These are phyloP conservation scores for Leptocoma aspasia DNA, from an alignment of 2,113 vertebrate species.

Conservation along the genomic window DNA sequence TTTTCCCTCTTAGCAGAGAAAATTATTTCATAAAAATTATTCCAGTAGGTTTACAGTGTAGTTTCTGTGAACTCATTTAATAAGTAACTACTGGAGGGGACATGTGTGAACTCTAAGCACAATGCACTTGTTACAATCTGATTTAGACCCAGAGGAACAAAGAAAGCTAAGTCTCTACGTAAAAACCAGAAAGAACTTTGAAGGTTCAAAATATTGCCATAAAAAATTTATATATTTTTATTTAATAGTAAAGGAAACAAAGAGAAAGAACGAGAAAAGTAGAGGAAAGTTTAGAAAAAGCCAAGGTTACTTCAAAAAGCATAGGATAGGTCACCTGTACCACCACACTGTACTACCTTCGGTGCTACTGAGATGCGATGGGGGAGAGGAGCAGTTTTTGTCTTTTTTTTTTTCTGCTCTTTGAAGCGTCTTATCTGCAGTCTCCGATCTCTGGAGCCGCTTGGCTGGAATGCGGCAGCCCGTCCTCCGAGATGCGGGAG, in stretches of 20 bases:
- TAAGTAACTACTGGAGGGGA: constrained; percentile 18
- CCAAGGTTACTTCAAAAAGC: neutral
- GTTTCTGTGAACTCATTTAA: constrained; percentile 50
- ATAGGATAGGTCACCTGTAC: neutral
- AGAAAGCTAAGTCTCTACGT: neutral
- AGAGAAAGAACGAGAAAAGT: neutral
- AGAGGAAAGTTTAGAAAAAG: neutral
- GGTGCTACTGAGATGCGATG: neutral
- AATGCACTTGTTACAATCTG: neutral
- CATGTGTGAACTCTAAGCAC: neutral
- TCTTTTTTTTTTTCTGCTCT: neutral
- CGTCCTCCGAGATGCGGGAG: neutral
- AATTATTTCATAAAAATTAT: constrained; percentile 45
- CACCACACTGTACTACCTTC: neutral
- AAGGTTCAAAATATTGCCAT: neutral
- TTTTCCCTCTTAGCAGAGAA: constrained; percentile 46
- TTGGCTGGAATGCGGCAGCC: neutral
- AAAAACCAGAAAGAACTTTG: neutral
- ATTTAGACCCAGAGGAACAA: neutral
- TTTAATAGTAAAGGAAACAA: neutral
- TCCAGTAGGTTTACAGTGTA: neutral
- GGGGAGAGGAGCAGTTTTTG: no score
- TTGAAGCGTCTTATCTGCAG: neutral
- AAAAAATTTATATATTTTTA: no score
- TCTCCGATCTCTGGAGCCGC: neutral